phyloP scores from a whole-genome alignment of 2,888 invertebrate species.

The Pseudococcus viburni region DNA sequence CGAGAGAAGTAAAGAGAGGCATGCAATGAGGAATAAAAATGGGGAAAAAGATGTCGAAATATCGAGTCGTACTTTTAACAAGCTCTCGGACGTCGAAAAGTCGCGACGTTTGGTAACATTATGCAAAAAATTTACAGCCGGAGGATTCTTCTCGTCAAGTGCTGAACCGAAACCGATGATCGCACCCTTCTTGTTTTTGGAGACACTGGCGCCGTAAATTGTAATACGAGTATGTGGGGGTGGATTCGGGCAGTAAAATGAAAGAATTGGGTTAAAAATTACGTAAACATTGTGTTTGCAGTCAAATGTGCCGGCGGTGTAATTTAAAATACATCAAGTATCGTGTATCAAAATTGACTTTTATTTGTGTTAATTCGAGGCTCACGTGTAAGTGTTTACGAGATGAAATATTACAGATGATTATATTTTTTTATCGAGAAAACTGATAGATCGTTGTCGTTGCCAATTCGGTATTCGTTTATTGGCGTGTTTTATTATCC shows the following conservation, averaged over 20 bases:
- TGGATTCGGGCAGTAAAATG: not conserved
- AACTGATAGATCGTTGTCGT: not conserved
- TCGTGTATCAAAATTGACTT: not conserved
- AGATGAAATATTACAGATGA: too few species aligned
- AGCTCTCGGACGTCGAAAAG: not conserved
- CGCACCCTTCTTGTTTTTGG: not conserved
- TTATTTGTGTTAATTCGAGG: not conserved
- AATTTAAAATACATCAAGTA: not conserved
- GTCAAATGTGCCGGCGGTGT: not conserved
- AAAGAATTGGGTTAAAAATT: not conserved
- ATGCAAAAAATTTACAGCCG: not conserved
- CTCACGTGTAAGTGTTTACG: not conserved
- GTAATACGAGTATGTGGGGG: not conserved
- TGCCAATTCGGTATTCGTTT: too few species aligned
- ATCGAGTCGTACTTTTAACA: not conserved
- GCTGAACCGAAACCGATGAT: not conserved
- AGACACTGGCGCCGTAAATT: not conserved
- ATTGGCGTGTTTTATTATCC: too few species aligned
- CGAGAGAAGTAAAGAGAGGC: not conserved
- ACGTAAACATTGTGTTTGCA: not conserved
- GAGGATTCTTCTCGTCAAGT: not conserved
- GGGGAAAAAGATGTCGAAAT: not conserved
- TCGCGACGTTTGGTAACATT: conserved; percentile 20
- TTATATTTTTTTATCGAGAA: too few species aligned
- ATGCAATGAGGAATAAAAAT: not conserved